These are phyloP conservation scores for Lycorma delicatula DNA, from an alignment of 1,140 invertebrate species.

Conservation along the genomic window DNA sequence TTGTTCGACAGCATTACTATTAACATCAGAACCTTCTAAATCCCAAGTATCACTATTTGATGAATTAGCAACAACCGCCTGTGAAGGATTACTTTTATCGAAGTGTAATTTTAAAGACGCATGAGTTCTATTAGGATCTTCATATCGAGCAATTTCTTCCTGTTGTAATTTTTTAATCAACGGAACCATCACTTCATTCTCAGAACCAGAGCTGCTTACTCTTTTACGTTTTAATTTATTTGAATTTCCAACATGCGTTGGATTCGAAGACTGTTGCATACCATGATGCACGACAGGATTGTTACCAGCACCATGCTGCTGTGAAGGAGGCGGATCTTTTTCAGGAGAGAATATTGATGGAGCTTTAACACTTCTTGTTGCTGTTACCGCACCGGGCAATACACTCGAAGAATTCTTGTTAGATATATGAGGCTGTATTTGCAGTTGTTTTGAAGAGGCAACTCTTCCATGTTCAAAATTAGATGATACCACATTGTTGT, in stretches of 20 bases:
- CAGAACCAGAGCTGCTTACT: slow-evolving; percentile 33
- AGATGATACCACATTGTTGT: slow-evolving; percentile 8
- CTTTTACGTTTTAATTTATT: slow-evolving; percentile 29
- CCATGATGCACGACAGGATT: slow-evolving; percentile 17
- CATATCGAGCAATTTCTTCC: slow-evolving; percentile 37
- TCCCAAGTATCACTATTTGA: slow-evolving; percentile 12
- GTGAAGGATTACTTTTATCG: slow-evolving; percentile 18
- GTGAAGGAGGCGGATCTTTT: slow-evolving; percentile 36
- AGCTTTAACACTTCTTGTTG: slow-evolving; percentile 12
- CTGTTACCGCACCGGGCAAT: not conserved
- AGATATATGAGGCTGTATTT: not conserved
- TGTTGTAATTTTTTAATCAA: slow-evolving; percentile 37
- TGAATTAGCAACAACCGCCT: slow-evolving; percentile 26
- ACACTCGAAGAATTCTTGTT: not conserved
- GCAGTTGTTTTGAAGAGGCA: not conserved
- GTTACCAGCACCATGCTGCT: slow-evolving; percentile 26
- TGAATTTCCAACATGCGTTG: slow-evolving; percentile 8
- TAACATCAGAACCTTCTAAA: slow-evolving; percentile 14
- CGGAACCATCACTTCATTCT: slow-evolving; percentile 39
- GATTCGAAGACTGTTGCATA: slow-evolving; percentile 17
- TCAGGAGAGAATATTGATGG: slow-evolving; percentile 45
- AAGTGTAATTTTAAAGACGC: slow-evolving; percentile 30
- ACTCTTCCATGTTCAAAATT: not conserved
- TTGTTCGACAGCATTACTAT: slow-evolving; percentile 22
- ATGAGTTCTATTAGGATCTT: slow-evolving; percentile 35